Percentiles rank a stretch among this genome's conserved stretches.
Evolutionary conservation across 1,140 invertebrate genomes (phyloP).

Genomic region (Colletes latitarsis): DNA sequence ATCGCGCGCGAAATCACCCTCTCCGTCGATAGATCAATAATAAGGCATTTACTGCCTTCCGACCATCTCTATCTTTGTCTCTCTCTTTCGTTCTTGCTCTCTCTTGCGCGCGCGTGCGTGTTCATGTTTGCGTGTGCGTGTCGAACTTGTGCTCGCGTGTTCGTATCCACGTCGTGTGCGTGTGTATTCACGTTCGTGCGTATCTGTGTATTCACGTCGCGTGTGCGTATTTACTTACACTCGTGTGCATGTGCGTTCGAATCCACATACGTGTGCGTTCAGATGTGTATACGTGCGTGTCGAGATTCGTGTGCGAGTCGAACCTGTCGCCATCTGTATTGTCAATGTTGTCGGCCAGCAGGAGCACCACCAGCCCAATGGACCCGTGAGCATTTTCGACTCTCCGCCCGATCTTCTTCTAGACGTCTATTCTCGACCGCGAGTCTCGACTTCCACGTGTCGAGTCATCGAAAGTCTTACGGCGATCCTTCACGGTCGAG

Average conservation of each 20-base stretch:
- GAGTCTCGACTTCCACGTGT: constrained; percentile 28
- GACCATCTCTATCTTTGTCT: constrained; percentile 50
- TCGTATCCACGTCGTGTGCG: constrained; percentile 24
- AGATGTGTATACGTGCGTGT: constrained; percentile 47
- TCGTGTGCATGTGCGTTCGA: constrained; percentile 41
- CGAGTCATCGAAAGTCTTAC: constrained; percentile 42
- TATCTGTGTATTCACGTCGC: constrained; percentile 31
- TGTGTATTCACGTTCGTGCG: constrained; percentile 28
- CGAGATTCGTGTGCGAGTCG: constrained; percentile 55
- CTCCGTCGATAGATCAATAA: constrained; percentile 80
- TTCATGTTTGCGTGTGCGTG: constrained; percentile 60
- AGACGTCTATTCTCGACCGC: constrained; percentile 36
- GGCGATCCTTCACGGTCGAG: constrained; percentile 49
- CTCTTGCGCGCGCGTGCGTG: constrained; percentile 57
- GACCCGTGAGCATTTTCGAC: constrained; percentile 79
- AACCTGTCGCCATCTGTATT: constrained; percentile 84
- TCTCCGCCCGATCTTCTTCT: constrained; percentile 48
- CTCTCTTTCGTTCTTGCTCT: constrained; percentile 31
- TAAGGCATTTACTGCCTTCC: constrained; percentile 77
- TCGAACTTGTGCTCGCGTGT: constrained; percentile 61
- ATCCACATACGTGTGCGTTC: constrained; percentile 18
- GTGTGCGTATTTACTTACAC: constrained; percentile 44
- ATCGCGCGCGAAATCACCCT: constrained; percentile 73
- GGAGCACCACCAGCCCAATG: constrained; percentile 76
- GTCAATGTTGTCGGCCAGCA: constrained; percentile 85